A percentile compares a stretch with the other conserved stretches of the same genome.
phyloP scores from a whole-genome alignment of 2,797 vertebrate genomes.

The Bradypodion ventrale region DNA sequence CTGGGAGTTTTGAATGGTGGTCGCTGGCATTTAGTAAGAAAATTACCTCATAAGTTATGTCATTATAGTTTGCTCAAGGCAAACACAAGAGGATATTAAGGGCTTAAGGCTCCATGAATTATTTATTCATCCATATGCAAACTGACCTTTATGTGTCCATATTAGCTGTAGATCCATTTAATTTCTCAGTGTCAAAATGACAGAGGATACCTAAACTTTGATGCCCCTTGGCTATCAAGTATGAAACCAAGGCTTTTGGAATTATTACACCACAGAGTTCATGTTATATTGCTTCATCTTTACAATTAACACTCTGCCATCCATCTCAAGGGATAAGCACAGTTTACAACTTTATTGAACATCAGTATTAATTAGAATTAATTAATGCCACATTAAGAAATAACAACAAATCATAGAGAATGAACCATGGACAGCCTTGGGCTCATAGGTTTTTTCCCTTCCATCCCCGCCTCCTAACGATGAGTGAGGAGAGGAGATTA shows the following conservation, averaged over 20 bases:
- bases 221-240: not conserved
- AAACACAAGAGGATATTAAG: conserved; percentile 41
- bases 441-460: not conserved
- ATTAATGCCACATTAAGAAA: not conserved
- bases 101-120: conserved; percentile 30
- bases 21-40: conserved; percentile 51
- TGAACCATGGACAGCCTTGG: not conserved
- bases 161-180: conserved; percentile 31
- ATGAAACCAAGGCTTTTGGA: not conserved
- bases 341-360: not conserved
- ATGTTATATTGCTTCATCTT: not conserved
- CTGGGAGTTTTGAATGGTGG: conserved; percentile 43
- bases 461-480: not conserved
- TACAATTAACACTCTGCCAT: not conserved
- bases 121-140: not conserved
- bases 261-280: not conserved
- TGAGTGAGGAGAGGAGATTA: not conserved
- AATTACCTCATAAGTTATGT: conserved; percentile 34
- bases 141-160: conserved; percentile 17
- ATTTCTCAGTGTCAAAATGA: conserved; percentile 25
- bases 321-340: not conserved
- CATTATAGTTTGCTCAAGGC: conserved; percentile 21
- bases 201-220: conserved; percentile 1
- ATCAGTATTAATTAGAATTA: not conserved
- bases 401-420: not conserved